These are phyloP conservation scores for Dendrolimus punctatus DNA, from an alignment of 1,140 invertebrate species.

Conservation along the genomic window DNA sequence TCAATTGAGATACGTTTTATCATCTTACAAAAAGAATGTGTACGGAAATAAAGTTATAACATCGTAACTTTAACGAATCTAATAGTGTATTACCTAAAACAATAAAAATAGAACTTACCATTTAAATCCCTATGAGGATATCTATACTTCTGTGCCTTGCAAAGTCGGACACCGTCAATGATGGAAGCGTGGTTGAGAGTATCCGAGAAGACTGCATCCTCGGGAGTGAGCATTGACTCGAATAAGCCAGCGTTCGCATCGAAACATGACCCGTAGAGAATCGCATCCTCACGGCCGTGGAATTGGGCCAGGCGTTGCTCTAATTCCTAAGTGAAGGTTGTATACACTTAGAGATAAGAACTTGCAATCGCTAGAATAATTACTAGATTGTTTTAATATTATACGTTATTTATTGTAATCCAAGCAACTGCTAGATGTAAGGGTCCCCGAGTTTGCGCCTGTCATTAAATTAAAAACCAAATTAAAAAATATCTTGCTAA, in stretches of 20 bases:
- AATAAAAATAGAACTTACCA: slow-evolving; percentile 56
- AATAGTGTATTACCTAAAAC: background rate
- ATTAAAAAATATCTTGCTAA: too few relatives aligned
- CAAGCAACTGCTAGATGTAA: background rate
- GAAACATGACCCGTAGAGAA: slow-evolving; percentile 93
- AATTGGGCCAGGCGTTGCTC: slow-evolving; percentile 90
- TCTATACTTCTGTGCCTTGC: slow-evolving; percentile 89
- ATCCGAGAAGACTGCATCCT: slow-evolving; percentile 93
- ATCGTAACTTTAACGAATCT: too few relatives aligned
- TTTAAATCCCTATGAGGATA: slow-evolving; percentile 89
- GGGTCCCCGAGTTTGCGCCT: too few relatives aligned
- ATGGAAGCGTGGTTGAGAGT: slow-evolving; percentile 96
- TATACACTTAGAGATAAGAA: too few relatives aligned
- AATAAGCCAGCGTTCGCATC: slow-evolving; percentile 96
- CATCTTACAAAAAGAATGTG: too few relatives aligned
- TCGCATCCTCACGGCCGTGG: slow-evolving; percentile 90
- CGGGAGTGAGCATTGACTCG: slow-evolving; percentile 84
- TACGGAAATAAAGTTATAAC: too few relatives aligned
- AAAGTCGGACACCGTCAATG: slow-evolving; percentile 93
- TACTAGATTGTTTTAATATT: too few relatives aligned
- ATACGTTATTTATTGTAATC: too few relatives aligned
- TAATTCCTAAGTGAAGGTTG: slow-evolving; percentile 74
- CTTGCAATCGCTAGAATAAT: too few relatives aligned
- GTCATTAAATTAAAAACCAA: too few relatives aligned
- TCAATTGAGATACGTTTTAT: too few relatives aligned